These are phyloP conservation scores for Gorsachius magnificus DNA, from an alignment of 2,797 vertebrate species.

Conservation along the genomic window DNA sequence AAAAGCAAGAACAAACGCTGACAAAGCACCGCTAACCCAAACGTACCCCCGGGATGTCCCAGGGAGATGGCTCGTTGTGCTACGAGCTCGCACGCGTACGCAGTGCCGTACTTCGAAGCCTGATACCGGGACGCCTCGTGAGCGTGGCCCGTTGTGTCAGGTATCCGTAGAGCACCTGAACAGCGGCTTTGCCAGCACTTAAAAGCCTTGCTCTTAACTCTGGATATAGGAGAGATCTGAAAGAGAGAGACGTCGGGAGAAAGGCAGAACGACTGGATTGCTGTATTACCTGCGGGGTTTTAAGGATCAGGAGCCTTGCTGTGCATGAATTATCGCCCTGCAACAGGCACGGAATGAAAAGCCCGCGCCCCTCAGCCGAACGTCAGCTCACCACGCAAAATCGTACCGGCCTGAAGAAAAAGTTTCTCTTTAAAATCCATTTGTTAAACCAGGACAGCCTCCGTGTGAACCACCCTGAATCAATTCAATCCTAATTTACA, in stretches of 20 bases:
- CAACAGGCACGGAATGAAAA: background rate
- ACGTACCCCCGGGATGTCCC: background rate
- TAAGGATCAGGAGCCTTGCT: background rate
- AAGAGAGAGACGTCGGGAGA: background rate
- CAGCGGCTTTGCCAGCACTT: accelerated
- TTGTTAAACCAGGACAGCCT: background rate
- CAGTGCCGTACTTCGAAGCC: background rate
- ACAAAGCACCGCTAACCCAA: background rate
- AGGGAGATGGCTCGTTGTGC: too few species aligned
- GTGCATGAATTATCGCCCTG: background rate
- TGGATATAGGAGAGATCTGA: background rate
- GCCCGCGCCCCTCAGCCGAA: background rate
- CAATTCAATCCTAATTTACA: conserved; percentile 42
- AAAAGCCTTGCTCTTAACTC: background rate
- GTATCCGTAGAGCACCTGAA: background rate
- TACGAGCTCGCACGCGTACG: accelerated
- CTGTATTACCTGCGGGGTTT: background rate
- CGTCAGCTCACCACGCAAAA: background rate
- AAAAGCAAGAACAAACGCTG: background rate
- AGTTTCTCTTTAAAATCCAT: conserved; percentile 7
- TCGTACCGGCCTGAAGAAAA: background rate
- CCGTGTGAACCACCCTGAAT: background rate
- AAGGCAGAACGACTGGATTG: background rate
- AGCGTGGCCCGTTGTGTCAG: accelerated
- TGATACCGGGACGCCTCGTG: background rate